phyloP scores from a whole-genome alignment of 2,797 vertebrate genomes.

The Amniataba percoides region DNA sequence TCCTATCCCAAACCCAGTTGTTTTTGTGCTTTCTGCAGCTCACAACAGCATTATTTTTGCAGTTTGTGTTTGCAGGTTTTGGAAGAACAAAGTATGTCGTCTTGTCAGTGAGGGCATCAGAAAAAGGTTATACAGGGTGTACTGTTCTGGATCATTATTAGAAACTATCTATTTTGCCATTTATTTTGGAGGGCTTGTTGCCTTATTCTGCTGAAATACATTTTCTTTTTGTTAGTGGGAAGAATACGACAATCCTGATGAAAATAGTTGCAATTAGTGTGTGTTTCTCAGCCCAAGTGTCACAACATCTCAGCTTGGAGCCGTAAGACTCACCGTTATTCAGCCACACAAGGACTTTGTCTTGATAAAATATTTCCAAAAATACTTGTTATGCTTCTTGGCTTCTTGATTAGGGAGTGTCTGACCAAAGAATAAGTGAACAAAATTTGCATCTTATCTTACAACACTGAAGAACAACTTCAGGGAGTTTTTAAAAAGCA shows the following conservation, averaged over 20 bases:
- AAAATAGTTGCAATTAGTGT: neutral
- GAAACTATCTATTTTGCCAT: neutral
- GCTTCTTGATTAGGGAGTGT: neutral
- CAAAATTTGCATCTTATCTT: neutral
- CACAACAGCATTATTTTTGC: no score
- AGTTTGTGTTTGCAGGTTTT: neutral
- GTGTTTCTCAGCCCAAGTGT: neutral
- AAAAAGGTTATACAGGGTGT: no score
- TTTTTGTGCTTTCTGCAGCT: neutral
- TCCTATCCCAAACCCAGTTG: neutral
- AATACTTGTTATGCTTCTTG: neutral
- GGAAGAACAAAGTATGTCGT: neutral
- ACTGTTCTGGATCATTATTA: fast-evolving
- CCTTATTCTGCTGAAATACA: neutral
- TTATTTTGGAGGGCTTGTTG: neutral
- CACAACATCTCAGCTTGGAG: no score
- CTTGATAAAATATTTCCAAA: neutral
- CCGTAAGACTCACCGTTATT: neutral
- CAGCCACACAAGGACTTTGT: neutral
- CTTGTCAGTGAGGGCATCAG: neutral
- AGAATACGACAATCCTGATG: neutral
- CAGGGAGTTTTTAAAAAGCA: neutral
- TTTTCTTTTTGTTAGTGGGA: neutral
- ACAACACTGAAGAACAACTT: neutral
- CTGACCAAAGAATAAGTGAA: neutral